phyloP scores from a whole-genome alignment of 2,888 invertebrate species.

The Artemia sinica region DNA sequence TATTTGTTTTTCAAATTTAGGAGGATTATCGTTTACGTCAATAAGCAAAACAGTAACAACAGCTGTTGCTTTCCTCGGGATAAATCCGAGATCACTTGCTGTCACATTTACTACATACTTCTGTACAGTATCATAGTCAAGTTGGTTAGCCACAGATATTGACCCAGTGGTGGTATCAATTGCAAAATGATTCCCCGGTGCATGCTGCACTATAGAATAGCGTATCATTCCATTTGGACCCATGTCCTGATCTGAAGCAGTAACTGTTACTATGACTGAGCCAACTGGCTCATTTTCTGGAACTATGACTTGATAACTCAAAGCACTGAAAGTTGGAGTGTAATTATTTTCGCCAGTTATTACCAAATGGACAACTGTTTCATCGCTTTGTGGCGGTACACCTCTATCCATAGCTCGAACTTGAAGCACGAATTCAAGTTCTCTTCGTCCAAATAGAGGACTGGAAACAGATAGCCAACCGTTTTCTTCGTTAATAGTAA shows the following conservation, averaged over 20 bases:
- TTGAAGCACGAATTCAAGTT: slow-evolving; percentile 42
- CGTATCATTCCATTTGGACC: slow-evolving; percentile 78
- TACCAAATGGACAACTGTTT: slow-evolving; percentile 51
- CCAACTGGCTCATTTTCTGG: slow-evolving; percentile 78
- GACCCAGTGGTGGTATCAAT: slow-evolving; percentile 59
- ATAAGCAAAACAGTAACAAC: slow-evolving; percentile 67
- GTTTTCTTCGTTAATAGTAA: slow-evolving; percentile 51
- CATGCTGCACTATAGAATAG: slow-evolving; percentile 67
- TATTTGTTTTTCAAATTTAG: slow-evolving; percentile 55
- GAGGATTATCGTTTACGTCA: slow-evolving; percentile 85
- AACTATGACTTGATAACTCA: slow-evolving; percentile 72
- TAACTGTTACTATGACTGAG: slow-evolving; percentile 62
- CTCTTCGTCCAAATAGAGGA: slow-evolving; percentile 35
- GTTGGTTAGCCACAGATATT: slow-evolving; percentile 53
- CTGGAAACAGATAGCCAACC: slow-evolving; percentile 64
- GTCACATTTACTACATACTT: slow-evolving; percentile 72
- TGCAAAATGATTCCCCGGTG: slow-evolving; percentile 57
- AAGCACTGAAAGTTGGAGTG: slow-evolving; percentile 61
- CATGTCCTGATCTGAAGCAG: slow-evolving; percentile 62
- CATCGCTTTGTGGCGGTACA: slow-evolving; percentile 64
- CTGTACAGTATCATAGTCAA: slow-evolving; percentile 71
- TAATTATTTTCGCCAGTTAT: slow-evolving; percentile 67
- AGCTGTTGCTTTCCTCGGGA: slow-evolving; percentile 54
- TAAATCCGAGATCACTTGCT: slow-evolving; percentile 67
- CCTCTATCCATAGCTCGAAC: slow-evolving; percentile 69